These are phyloP conservation scores for Sapajus apella DNA, from an alignment of 2,113 vertebrate species.

Conservation along the genomic window DNA sequence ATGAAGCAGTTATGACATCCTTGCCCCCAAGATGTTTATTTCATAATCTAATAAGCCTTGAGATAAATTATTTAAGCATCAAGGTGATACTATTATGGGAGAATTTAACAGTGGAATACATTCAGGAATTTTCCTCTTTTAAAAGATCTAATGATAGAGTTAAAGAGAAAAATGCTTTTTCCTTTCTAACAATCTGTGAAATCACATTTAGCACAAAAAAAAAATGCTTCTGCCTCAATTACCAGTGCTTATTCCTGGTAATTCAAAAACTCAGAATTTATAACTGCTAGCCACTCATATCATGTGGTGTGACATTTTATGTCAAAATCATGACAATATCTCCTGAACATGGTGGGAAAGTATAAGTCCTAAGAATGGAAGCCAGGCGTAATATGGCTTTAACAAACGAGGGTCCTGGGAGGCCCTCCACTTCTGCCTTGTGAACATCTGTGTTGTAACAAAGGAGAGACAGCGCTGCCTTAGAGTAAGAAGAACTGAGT, in stretches of 20 bases:
- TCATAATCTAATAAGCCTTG: conserved; percentile 24
- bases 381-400: not conserved
- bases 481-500: not conserved
- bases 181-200: conserved; percentile 26
- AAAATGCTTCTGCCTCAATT: not conserved
- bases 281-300: not conserved
- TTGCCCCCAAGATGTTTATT: not conserved
- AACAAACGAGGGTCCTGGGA: not conserved
- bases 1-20: not conserved
- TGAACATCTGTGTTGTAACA: not conserved
- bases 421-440: not conserved
- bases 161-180: not conserved
- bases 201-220: not conserved
- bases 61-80: not conserved
- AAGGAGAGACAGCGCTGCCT: not conserved
- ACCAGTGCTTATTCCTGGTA: not conserved
- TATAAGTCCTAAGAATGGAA: not conserved
- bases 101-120: not conserved
- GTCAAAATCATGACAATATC: not conserved
- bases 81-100: not conserved
- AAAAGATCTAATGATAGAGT: not conserved
- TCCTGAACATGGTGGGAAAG: not conserved
- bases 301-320: not conserved
- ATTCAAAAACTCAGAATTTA: not conserved
- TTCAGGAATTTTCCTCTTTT: conserved; percentile 1